Percentiles rank a stretch among this genome's conserved stretches.
Evolutionary conservation across 2,113 vertebrate genomes (phyloP).

Genomic region (Chionomys nivalis): DNA sequence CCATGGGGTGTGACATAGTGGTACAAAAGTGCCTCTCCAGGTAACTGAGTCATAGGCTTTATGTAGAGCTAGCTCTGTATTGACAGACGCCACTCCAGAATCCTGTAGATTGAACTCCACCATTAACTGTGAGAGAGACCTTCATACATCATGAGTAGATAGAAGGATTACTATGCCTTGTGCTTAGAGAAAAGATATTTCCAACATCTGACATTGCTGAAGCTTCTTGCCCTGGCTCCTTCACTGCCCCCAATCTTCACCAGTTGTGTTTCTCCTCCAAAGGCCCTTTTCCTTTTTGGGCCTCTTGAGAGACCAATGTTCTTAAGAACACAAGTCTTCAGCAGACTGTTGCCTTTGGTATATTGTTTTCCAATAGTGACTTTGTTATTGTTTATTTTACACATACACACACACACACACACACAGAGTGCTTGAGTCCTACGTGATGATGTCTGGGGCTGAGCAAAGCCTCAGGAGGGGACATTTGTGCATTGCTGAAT

Average conservation of each 20-base stretch:
- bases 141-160: neutral
- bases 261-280: neutral
- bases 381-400: neutral
- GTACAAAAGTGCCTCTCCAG: neutral
- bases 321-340: neutral
- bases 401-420: neutral
- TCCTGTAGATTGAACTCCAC: neutral
- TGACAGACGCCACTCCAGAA: neutral
- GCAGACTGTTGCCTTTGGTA: neutral
- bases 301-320: neutral
- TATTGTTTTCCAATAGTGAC: neutral
- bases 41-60: neutral
- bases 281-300: neutral
- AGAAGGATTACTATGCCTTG: neutral
- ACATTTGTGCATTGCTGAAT: neutral
- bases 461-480: neutral
- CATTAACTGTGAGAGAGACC: neutral
- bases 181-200: neutral
- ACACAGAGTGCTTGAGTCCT: neutral
- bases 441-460: neutral
- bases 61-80: neutral
- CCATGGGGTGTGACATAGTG: neutral
- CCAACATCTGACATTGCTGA: neutral
- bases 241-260: neutral
- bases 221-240: neutral